Percentiles rank a stretch among this genome's conserved stretches.
phyloP scores from a whole-genome alignment of 2,797 vertebrate species.

The Triplophysa bombifrons region DNA sequence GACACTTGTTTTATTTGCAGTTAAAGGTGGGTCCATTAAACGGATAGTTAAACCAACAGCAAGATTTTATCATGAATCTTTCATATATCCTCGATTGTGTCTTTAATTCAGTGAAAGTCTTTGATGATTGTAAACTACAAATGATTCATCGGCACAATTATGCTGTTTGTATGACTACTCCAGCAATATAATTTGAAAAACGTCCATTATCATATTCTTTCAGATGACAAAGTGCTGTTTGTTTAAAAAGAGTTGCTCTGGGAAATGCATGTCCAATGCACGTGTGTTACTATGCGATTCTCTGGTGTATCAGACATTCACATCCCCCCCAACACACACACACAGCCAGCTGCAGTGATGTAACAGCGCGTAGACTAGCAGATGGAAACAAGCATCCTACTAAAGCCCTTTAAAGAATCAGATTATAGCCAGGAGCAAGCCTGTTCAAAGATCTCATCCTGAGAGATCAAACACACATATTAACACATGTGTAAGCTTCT shows the following conservation, averaged over 20 bases:
- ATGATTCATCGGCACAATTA: constrained; percentile 14
- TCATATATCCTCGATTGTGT: constrained; percentile 5
- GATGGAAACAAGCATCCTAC: constrained; percentile 72
- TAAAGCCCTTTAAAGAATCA: constrained; percentile 74
- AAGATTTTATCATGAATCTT: constrained; percentile 20
- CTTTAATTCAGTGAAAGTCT: constrained; percentile 2
- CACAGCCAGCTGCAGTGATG: constrained; percentile 64
- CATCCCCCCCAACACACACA: constrained; percentile 20
- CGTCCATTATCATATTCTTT: constrained; percentile 14
- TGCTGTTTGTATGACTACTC: constrained; percentile 6
- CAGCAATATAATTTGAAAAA: constrained; percentile 20
- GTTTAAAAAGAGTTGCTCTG: constrained; percentile 12
- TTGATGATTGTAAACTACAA: not conserved
- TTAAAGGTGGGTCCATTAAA: not conserved
- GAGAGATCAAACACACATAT: constrained; percentile 38
- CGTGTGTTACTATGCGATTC: constrained; percentile 63
- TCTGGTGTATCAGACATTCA: constrained; percentile 54
- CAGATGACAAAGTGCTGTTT: constrained; percentile 1
- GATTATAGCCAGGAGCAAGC: constrained; percentile 69
- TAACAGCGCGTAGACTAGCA: constrained; percentile 67
- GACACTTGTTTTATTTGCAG: not conserved
- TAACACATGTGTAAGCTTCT: too few species aligned
- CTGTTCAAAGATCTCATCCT: constrained; percentile 52
- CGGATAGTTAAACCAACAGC: not conserved
- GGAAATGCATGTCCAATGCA: constrained; percentile 60